Base-by-base conservation (phyloP, 2,797 vertebrate species). In the Xiphophorus birchmanni region DNA sequence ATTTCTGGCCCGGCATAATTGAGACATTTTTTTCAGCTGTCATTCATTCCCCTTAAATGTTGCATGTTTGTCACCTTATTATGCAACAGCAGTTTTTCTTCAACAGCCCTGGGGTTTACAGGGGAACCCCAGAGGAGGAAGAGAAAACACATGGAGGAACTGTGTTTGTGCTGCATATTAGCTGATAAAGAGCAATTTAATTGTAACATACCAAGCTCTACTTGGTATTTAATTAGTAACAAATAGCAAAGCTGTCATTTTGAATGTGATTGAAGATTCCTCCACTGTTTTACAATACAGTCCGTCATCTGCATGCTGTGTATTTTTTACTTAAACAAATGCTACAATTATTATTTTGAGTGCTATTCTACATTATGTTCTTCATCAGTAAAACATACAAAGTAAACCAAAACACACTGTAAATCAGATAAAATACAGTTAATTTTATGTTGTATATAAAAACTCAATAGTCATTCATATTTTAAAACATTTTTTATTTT, bases 401-500 rank as follows among this genome's bases (percentile, higher is more conserved):
- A 48, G 32, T 47, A 2, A 18, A 71, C 23, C 10, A 37, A 45
- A n/a, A 42, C 50, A 15, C n/a, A 21, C 44, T 45, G 15, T 15
- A 72, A 18, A 21, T 5, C 12, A 10, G 12, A 8, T 3, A 21
- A 72, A 15, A 32, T 67, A 15, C 23, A 10, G 2, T 4, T 54
- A 4, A 11, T 29, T 58, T 45, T 75, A 13, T 4, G 29, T 37
- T 54, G 42, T 26, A 5, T 67, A 80, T 58, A 75, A 73, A 67
- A 0, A 86, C 13, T 42, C 71, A 72, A 54, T 17, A 60, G 74
- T 74, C 1, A 35, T 44, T 77, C 44, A 81, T 10, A 63, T 76
- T 84, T 60, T 6, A 72, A 54, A 37, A 15, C 0, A 29, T 67
- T 82, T 81, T 87, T 78, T 88, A 47, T 48, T 87, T 89, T 47